These are phyloP conservation scores for Gymnoscopelus braueri DNA, from an alignment of 2,797 vertebrate species.

Conservation along the genomic window DNA sequence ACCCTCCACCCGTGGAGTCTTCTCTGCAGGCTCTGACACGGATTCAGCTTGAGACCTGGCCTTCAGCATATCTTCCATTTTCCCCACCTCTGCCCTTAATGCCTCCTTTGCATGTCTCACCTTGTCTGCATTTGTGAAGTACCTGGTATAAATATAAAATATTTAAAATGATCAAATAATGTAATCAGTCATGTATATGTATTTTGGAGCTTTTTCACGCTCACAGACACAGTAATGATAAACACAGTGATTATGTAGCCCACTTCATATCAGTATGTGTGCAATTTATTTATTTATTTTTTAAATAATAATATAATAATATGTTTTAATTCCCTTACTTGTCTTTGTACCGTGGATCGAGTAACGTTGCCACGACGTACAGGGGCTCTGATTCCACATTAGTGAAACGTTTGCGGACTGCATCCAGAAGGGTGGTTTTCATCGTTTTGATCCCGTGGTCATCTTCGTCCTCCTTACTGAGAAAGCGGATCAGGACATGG, in stretches of 20 bases:
- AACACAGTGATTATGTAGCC: neutral
- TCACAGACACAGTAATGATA: conserved; percentile 3
- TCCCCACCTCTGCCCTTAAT: neutral
- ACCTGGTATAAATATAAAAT: conserved; percentile 16
- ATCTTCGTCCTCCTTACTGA: neutral
- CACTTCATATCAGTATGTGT: no score
- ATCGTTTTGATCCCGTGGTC: conserved; percentile 7
- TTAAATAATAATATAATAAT: no score
- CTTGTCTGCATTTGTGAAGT: conserved; percentile 7
- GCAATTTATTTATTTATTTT: no score
- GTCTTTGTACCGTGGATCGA: conserved; percentile 15
- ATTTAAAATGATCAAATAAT: neutral
- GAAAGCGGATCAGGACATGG: conserved; percentile 1
- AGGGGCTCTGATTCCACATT: conserved; percentile 4
- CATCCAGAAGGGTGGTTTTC: conserved; percentile 13
- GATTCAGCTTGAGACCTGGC: neutral
- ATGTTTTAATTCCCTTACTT: conserved; percentile 3
- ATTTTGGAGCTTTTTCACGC: conserved; percentile 12
- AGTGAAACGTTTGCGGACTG: conserved; percentile 9
- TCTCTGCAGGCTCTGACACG: neutral
- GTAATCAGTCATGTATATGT: neutral
- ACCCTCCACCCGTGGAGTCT: neutral
- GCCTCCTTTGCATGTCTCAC: neutral
- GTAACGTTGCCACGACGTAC: conserved; percentile 9
- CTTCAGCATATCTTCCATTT: neutral